phyloP scores from a whole-genome alignment of 2,797 vertebrate species.

The Neoniphon sammara region DNA sequence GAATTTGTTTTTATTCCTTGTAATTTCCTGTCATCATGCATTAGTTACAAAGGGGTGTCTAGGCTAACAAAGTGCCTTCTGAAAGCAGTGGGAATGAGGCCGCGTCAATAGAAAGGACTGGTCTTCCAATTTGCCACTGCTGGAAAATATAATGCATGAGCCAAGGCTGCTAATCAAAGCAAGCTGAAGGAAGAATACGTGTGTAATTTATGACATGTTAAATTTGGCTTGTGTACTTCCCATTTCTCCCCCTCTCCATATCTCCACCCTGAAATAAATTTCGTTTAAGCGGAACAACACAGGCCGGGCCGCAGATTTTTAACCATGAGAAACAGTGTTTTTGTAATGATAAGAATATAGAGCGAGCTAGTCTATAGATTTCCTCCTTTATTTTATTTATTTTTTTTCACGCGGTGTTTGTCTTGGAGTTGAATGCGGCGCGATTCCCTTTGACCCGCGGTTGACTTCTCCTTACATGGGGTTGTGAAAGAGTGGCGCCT shows the following conservation, averaged over 20 bases:
- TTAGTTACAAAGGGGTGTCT: slow-evolving; percentile 53
- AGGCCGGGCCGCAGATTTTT: slow-evolving; percentile 44
- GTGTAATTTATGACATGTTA: slow-evolving; percentile 77
- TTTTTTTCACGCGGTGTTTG: slow-evolving; percentile 58
- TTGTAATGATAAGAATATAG: slow-evolving; percentile 71
- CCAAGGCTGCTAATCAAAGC: slow-evolving; percentile 72
- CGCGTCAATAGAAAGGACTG: slow-evolving; percentile 46
- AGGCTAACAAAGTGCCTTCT: slow-evolving; percentile 36
- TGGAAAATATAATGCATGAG: slow-evolving; percentile 61
- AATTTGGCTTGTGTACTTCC: slow-evolving; percentile 54
- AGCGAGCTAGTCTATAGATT: slow-evolving; percentile 50
- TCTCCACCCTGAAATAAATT: slow-evolving; percentile 65
- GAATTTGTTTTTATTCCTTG: slow-evolving; percentile 52
- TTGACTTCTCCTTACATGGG: slow-evolving; percentile 39
- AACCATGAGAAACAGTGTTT: slow-evolving; percentile 71
- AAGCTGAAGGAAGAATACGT: slow-evolving; percentile 64
- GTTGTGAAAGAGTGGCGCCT: slow-evolving; percentile 35
- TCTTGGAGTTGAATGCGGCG: slow-evolving; percentile 63
- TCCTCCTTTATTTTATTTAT: not conserved
- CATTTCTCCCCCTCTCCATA: slow-evolving; percentile 37
- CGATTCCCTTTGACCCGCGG: slow-evolving; percentile 34
- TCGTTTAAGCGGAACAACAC: slow-evolving; percentile 62
- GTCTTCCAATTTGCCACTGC: slow-evolving; percentile 52
- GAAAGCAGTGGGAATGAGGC: slow-evolving; percentile 42
- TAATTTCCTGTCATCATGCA: slow-evolving; percentile 63